These are phyloP conservation scores for Myopa testacea DNA, from an alignment of 2,888 invertebrate genomes.

Conservation along the genomic window DNA sequence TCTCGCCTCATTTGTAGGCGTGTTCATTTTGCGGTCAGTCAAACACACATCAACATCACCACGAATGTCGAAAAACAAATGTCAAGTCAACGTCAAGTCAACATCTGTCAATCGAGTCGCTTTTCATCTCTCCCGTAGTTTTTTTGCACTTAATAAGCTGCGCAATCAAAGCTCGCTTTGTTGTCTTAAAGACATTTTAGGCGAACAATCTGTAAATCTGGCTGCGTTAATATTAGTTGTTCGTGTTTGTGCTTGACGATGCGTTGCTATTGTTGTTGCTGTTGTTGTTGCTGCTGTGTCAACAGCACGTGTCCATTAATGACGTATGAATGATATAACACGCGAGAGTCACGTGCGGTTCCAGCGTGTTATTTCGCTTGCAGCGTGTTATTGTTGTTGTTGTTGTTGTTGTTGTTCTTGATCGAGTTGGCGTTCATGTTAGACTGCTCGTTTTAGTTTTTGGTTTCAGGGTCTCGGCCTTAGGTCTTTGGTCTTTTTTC, in stretches of 20 bases:
- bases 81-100: background rate
- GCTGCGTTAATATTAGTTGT: constrained; percentile 25
- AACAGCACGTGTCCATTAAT: constrained; percentile 68
- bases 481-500: background rate
- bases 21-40: background rate
- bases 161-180: constrained; percentile 37
- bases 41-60: background rate
- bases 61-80: background rate
- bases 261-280: constrained; percentile 1
- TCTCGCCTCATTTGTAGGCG: background rate
- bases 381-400: background rate
- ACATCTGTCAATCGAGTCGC: background rate
- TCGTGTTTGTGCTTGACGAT: background rate
- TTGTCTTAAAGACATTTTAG: constrained; percentile 35
- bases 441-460: constrained; percentile 40
- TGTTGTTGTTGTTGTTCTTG: background rate
- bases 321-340: constrained; percentile 70
- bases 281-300: constrained; percentile 41
- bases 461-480: background rate
- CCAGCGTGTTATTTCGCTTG: constrained; percentile 48
- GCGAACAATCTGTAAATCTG: constrained; percentile 17
- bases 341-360: constrained; percentile 65
- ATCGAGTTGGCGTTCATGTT: background rate
- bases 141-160: constrained; percentile 14
- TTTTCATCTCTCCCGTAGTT: background rate